Base-by-base conservation (phyloP, 1,140 invertebrate species). In the Platyura marginata region DNA sequence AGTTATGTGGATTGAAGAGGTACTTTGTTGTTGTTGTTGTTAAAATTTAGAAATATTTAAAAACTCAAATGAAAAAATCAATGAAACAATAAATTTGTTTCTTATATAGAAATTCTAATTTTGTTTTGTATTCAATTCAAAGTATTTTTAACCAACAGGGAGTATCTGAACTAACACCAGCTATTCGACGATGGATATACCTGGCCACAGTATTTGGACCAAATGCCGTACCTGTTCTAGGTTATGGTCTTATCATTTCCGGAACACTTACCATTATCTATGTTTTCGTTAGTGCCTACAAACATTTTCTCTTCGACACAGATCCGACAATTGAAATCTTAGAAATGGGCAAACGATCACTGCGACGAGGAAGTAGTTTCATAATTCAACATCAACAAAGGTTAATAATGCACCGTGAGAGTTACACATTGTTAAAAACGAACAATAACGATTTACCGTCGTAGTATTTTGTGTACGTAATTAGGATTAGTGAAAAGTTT, bases 1-100 rank as follows among this genome's bases (percentile, higher is more conserved):
- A 1, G 72, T 89, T 23, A 82, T 89, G 73, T 89, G 85, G 86
- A 46, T 88, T 1, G 81, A 89, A 65, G 84, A 88, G 68, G 80
- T 81, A 61, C 4, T 40, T 5, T 42, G 10, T 40, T 42, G 21
- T 48, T 46, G 48, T 47, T 61, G 58, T 15, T 29, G 6, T 29
- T 29, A 29, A 29, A 29, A 8, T 6, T 29, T 29, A 29, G 13
- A 29, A 8, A 8, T 29, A 13, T n/a, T n/a, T n/a, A n/a, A n/a
- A n/a, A n/a, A n/a, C n/a, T n/a, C n/a, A n/a, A n/a, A n/a, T n/a
- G n/a, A n/a, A n/a, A n/a, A n/a, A n/a, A n/a, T n/a, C n/a, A n/a
- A n/a, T n/a, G n/a, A n/a, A n/a, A n/a, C n/a, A n/a, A n/a, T n/a
- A n/a, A n/a, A n/a, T n/a, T n/a, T n/a, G n/a, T n/a, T n/a, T n/a